These are phyloP conservation scores for Mythimna pallens DNA, from an alignment of 2,888 invertebrate species.

Conservation along the genomic window DNA sequence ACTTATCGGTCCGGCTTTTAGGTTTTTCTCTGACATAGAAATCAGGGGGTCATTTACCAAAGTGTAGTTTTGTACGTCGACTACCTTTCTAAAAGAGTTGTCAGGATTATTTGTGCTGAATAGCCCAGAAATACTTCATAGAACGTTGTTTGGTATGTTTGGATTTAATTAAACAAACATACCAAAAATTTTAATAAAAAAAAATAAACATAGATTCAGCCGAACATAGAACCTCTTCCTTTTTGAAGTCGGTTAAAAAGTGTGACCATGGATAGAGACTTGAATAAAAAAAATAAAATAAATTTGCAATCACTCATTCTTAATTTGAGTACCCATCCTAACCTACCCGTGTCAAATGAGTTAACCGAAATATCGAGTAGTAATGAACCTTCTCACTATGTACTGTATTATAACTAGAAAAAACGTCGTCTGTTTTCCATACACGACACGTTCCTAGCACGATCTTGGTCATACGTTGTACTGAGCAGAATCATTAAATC, in stretches of 20 bases:
- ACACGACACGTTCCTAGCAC: no score
- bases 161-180: no score
- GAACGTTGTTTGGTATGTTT: no score
- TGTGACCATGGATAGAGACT: not conserved
- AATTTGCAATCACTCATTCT: not conserved
- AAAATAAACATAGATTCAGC: no score
- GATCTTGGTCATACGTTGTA: no score
- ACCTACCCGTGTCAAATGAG: not conserved
- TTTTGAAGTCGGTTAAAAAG: no score
- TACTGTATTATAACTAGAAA: not conserved
- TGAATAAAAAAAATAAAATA: not conserved
- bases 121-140: not conserved
- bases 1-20: constrained; percentile 1
- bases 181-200: not conserved
- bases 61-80: not conserved
- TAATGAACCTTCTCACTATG: not conserved
- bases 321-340: not conserved
- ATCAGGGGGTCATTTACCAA: not conserved
- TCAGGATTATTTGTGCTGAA: not conserved
- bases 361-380: not conserved
- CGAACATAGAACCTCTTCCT: no score
- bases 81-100: no score
- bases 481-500: no score
- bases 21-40: not conserved
- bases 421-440: no score